Evolutionary conservation across 2,797 vertebrate genomes (phyloP).

Genomic region (Alauda arvensis): DNA sequence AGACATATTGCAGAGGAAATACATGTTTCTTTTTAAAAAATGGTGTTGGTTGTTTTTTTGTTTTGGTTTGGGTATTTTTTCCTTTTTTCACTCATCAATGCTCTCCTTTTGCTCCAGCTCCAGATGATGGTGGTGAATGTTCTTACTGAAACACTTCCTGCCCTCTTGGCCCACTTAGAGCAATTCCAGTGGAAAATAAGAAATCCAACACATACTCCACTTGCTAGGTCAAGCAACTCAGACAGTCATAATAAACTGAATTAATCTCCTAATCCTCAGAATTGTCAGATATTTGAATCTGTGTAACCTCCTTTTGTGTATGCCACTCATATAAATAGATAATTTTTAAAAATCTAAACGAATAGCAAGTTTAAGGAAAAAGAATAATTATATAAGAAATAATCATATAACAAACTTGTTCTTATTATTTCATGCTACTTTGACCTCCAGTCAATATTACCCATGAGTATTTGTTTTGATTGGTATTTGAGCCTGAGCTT

Average conservation of each 20-base stretch:
- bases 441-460: background rate
- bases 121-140: background rate
- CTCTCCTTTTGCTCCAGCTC: background rate
- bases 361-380: background rate
- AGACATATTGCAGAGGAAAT: background rate
- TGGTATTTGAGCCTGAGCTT: background rate
- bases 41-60: accelerated
- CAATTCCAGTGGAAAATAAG: background rate
- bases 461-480: background rate
- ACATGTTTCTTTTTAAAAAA: background rate
- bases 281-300: background rate
- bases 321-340: background rate
- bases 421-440: background rate
- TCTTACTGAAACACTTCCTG: background rate
- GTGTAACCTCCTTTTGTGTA: background rate
- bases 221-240: background rate
- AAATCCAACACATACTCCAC: background rate
- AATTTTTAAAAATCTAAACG: background rate
- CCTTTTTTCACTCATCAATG: background rate
- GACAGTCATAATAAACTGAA: background rate
- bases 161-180: background rate
- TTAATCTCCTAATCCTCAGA: constrained; percentile 1
- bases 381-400: background rate
- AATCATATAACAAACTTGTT: background rate
- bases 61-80: accelerated